Evolutionary conservation across 2,888 invertebrate genomes (phyloP).

Genomic region (Drosophila sordidapex): DNA sequence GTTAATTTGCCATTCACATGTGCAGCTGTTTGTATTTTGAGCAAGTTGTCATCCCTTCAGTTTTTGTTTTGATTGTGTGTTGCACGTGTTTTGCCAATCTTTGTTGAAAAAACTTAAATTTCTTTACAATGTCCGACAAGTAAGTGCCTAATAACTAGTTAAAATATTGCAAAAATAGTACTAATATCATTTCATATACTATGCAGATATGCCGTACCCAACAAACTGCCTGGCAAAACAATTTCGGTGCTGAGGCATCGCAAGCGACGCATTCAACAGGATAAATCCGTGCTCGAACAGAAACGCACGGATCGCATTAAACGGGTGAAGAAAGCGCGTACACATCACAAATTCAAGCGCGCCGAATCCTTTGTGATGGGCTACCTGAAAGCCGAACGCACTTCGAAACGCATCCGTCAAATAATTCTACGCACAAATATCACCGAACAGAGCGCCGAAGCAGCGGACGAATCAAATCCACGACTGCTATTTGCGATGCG

Average conservation of each 20-base stretch:
- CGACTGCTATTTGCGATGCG: slow-evolving; percentile 83
- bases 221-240: slow-evolving; percentile 85
- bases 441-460: slow-evolving; percentile 60
- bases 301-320: slow-evolving; percentile 78
- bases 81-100: slow-evolving; percentile 63
- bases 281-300: slow-evolving; percentile 81
- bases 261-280: slow-evolving; percentile 82
- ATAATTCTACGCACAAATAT: slow-evolving; percentile 76
- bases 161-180: neutral
- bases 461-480: slow-evolving; percentile 74
- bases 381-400: slow-evolving; percentile 83
- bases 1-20: slow-evolving; percentile 27
- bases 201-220: slow-evolving; percentile 84
- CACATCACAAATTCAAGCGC: slow-evolving; percentile 82
- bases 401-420: slow-evolving; percentile 80
- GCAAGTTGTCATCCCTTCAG: slow-evolving; percentile 46
- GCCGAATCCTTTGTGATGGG: slow-evolving; percentile 84
- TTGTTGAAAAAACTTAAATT: slow-evolving; percentile 31
- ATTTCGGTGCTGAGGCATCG: slow-evolving; percentile 84
- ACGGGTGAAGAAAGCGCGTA: slow-evolving; percentile 66
- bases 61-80: slow-evolving; percentile 71
- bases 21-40: neutral
- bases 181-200: neutral
- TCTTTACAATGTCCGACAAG: slow-evolving; percentile 81
- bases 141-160: slow-evolving; percentile 48